phyloP scores from a whole-genome alignment of 2,888 invertebrate genomes.

The Cosmia trapezina region DNA sequence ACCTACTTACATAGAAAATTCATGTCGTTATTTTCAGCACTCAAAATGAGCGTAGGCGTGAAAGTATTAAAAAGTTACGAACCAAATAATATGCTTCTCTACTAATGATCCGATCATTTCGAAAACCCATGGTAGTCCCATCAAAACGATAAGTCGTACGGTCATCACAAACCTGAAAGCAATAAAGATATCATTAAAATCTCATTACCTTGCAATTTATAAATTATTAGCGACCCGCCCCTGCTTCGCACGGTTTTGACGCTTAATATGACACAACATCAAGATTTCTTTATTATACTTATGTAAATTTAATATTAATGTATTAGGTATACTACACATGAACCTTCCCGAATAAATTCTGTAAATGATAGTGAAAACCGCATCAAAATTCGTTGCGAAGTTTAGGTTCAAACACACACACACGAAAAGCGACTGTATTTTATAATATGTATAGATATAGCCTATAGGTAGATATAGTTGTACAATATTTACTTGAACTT shows the following conservation, averaged over 20 bases:
- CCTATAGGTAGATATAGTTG: too few species aligned
- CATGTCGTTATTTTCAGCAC: background rate
- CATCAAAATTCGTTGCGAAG: background rate
- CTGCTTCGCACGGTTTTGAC: background rate
- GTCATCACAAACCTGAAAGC: slow-evolving; percentile 90
- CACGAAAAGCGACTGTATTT: background rate
- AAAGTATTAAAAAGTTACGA: slow-evolving; percentile 51
- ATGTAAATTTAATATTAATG: too few species aligned
- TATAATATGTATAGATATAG: background rate
- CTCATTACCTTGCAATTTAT: background rate
- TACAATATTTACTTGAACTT: slow-evolving; percentile 88
- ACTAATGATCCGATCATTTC: slow-evolving; percentile 88
- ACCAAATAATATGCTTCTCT: slow-evolving; percentile 78
- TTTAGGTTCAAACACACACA: background rate
- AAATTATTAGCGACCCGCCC: background rate
- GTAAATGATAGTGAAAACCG: background rate
- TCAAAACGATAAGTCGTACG: slow-evolving; percentile 91
- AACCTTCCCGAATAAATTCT: too few species aligned
- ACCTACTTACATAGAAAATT: background rate
- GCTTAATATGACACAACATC: too few species aligned
- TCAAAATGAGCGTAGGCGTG: background rate
- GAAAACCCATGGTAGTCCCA: slow-evolving; percentile 93
- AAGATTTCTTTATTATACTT: too few species aligned
- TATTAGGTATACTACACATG: too few species aligned
- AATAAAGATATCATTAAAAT: slow-evolving; percentile 12